Evolutionary conservation across 2,113 vertebrate genomes (phyloP).

Genomic region (Catharus bicknelli): DNA sequence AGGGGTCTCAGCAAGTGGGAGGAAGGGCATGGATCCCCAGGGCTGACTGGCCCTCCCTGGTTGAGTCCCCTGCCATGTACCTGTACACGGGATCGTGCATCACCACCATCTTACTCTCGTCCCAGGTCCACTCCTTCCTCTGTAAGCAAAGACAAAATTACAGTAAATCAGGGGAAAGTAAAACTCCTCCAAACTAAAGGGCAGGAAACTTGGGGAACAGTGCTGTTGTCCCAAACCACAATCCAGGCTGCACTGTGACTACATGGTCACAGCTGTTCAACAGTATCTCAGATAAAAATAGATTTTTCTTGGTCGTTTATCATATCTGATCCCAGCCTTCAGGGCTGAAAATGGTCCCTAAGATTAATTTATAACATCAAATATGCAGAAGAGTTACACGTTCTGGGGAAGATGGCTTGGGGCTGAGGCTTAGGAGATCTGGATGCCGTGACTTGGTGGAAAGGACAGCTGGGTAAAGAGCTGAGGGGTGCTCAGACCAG

Average conservation of each 20-base stretch:
- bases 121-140: slow-evolving; percentile 89
- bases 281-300: neutral
- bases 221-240: neutral
- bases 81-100: slow-evolving; percentile 86
- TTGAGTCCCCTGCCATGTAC: slow-evolving; percentile 22
- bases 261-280: neutral
- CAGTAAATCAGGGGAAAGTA: neutral
- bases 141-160: slow-evolving; percentile 30
- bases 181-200: neutral
- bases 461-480: neutral
- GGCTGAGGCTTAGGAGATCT: neutral
- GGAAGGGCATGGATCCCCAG: rapidly evolving
- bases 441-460: neutral
- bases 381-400: neutral
- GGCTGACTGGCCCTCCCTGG: neutral
- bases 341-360: neutral
- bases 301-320: neutral
- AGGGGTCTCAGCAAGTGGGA: neutral
- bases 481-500: neutral
- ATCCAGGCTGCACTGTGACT: neutral
- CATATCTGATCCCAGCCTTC: neutral
- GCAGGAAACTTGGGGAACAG: neutral
- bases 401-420: neutral
- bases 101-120: slow-evolving; percentile 83
- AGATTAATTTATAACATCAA: slow-evolving; percentile 28